Percentiles rank a stretch among this genome's conserved stretches.
These are phyloP conservation scores for Oryzias curvinotus DNA, from an alignment of 2,113 vertebrate species.

Conservation along the genomic window DNA sequence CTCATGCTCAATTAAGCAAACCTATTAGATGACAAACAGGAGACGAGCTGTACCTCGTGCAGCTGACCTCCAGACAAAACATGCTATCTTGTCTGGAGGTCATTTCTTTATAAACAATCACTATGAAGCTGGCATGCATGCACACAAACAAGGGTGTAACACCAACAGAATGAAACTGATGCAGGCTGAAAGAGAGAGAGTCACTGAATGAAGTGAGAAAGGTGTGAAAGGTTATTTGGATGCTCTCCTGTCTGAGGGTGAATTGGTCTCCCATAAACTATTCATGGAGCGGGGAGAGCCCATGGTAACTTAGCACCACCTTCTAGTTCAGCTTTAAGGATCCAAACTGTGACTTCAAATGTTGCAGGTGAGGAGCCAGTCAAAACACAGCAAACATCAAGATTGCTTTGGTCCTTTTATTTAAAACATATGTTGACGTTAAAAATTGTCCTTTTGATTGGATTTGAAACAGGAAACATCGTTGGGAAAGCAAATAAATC, in stretches of 20 bases:
- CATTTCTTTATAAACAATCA: conserved; percentile 18
- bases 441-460: too few species aligned
- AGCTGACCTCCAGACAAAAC: conserved; percentile 54
- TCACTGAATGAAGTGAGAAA: conserved; percentile 30
- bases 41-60: conserved; percentile 47
- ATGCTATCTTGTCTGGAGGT: conserved; percentile 51
- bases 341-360: not conserved
- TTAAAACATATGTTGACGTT: not conserved
- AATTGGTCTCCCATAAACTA: conserved; percentile 47
- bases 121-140: not conserved
- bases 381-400: not conserved
- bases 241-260: conserved; percentile 48
- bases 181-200: conserved; percentile 22
- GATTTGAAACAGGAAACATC: too few species aligned
- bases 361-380: not conserved
- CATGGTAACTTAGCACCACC: conserved; percentile 45
- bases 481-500: too few species aligned
- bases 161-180: not conserved
- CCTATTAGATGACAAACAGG: conserved; percentile 50
- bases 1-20: conserved; percentile 33
- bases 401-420: too few species aligned
- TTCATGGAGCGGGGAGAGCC: conserved; percentile 55
- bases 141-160: not conserved
- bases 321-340: conserved; percentile 58
- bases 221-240: conserved; percentile 22